These are phyloP conservation scores for Rousettus madagascariensis DNA, from an alignment of 2,797 vertebrate species.

Conservation along the genomic window DNA sequence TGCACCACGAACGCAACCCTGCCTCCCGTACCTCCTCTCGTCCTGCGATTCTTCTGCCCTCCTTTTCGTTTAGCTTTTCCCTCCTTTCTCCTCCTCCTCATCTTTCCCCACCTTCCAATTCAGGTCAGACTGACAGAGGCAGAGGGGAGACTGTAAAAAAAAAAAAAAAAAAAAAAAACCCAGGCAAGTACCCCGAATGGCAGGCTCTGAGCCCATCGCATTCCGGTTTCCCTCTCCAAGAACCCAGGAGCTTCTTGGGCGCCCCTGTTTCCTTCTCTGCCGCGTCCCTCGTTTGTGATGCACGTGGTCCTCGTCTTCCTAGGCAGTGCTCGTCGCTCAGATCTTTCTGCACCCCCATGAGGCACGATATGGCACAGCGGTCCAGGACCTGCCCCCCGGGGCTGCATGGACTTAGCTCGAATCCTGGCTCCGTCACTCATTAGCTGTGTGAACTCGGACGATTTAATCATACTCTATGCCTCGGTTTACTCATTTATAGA, in stretches of 20 bases:
- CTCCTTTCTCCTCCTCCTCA: not conserved
- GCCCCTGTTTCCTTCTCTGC: not conserved
- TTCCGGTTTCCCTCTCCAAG: not conserved
- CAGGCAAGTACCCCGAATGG: not conserved
- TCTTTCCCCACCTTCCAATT: not conserved
- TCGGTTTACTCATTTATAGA: not conserved
- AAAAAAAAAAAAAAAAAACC: no score
- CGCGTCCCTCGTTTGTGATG: not conserved
- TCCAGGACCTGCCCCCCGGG: not conserved
- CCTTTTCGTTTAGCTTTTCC: not conserved
- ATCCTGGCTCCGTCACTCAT: not conserved
- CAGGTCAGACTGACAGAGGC: not conserved
- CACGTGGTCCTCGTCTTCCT: not conserved
- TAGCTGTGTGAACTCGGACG: not conserved
- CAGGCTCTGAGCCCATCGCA: not conserved
- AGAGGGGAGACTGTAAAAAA: not conserved
- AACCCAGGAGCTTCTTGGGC: not conserved
- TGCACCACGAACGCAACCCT: not conserved
- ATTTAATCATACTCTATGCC: not conserved
- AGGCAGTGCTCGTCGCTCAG: not conserved
- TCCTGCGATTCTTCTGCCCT: not conserved
- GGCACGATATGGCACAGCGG: rapidly evolving
- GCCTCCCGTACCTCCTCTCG: not conserved
- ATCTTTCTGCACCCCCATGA: not conserved
- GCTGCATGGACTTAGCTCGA: not conserved